Evolutionary conservation across 2,113 vertebrate species (phyloP).

Genomic region (Cyanoliseus patagonus): DNA sequence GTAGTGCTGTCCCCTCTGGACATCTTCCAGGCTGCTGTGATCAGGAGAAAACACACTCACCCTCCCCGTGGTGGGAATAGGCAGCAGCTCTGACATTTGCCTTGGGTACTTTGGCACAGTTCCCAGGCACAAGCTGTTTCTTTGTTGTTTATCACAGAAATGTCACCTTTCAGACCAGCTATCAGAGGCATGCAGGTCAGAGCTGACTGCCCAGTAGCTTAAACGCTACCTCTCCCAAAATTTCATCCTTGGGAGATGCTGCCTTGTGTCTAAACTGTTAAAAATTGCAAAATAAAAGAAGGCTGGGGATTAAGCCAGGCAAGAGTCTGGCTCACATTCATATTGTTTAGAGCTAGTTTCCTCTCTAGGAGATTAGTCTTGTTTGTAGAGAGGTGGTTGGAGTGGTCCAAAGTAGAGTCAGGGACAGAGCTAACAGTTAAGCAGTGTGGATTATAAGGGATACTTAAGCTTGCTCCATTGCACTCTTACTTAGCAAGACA

Average conservation of each 20-base stretch:
- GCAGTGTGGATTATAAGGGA: background rate
- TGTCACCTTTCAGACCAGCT: conserved; percentile 46
- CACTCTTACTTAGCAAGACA: background rate
- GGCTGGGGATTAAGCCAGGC: background rate
- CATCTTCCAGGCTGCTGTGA: conserved; percentile 18
- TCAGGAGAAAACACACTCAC: background rate
- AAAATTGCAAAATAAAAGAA: conserved; percentile 30
- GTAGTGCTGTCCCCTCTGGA: background rate
- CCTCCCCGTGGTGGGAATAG: background rate
- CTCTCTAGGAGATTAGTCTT: conserved; percentile 14
- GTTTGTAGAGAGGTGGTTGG: conserved; percentile 11
- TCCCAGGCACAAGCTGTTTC: conserved; percentile 58
- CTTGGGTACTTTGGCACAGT: conserved; percentile 46
- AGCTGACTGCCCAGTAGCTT: conserved; percentile 27
- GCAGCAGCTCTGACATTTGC: conserved; percentile 28
- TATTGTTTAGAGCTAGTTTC: background rate
- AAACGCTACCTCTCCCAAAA: background rate
- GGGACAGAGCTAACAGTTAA: background rate
- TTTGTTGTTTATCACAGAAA: conserved; percentile 64
- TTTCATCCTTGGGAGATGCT: conserved; percentile 1
- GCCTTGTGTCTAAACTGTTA: conserved; percentile 4
- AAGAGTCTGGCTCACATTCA: background rate
- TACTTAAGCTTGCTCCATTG: conserved; percentile 6
- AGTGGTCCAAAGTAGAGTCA: background rate
- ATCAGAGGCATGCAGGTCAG: background rate